These are phyloP conservation scores for Hoplodrina blanda DNA, from an alignment of 2,888 invertebrate species.

Conservation along the genomic window DNA sequence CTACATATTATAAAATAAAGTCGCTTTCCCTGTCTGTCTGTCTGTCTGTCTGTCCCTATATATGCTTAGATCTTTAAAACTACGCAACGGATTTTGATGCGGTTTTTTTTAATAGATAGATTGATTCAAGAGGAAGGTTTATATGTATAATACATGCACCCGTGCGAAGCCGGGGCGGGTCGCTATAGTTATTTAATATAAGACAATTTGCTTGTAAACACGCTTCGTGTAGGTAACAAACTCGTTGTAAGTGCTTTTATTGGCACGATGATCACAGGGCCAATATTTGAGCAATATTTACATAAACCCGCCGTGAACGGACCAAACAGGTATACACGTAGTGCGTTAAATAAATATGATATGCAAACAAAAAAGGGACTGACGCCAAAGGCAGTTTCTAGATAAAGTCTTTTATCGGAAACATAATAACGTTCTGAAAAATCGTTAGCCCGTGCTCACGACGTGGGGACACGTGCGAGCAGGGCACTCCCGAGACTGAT, in stretches of 20 bases:
- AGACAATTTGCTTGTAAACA: slow-evolving; percentile 34
- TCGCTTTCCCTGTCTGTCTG: too few species aligned
- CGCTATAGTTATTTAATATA: slow-evolving; percentile 39
- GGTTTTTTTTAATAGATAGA: too few species aligned
- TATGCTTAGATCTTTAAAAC: too few species aligned
- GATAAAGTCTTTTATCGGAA: slow-evolving; percentile 83
- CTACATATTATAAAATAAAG: too few species aligned
- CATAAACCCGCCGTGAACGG: slow-evolving; percentile 47
- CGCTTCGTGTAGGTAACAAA: slow-evolving; percentile 43
- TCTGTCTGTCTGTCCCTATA: too few species aligned
- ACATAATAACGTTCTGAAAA: slow-evolving; percentile 85
- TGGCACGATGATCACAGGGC: slow-evolving; percentile 41
- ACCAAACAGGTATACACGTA: slow-evolving; percentile 55
- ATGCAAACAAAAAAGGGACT: slow-evolving; percentile 72
- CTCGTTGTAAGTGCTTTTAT: slow-evolving; percentile 45
- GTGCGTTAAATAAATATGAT: slow-evolving; percentile 64
- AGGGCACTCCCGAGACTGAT: slow-evolving; percentile 87
- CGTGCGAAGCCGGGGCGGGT: too few species aligned
- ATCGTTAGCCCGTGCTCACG: slow-evolving; percentile 85
- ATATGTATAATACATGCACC: too few species aligned
- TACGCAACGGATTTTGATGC: too few species aligned
- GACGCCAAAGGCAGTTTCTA: slow-evolving; percentile 75
- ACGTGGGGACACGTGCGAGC: slow-evolving; percentile 81
- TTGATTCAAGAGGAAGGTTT: too few species aligned
- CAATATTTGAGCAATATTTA: slow-evolving; percentile 58